phyloP scores from a whole-genome alignment of 2,797 vertebrate species.

The Acipenser ruthenus region DNA sequence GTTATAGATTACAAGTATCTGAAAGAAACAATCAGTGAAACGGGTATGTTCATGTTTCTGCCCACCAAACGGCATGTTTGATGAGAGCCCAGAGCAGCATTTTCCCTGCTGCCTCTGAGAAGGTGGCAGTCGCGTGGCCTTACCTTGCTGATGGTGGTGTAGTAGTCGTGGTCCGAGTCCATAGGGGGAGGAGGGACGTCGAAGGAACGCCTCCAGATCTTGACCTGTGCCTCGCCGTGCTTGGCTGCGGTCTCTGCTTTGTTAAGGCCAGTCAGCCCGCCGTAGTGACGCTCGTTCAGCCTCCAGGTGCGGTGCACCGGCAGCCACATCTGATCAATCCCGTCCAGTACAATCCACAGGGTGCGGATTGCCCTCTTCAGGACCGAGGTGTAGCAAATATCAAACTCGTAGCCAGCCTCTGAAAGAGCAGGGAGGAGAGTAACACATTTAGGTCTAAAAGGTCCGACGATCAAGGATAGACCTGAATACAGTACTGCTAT shows the following conservation, averaged over 20 bases:
- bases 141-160: constrained; percentile 84
- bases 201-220: constrained; percentile 91
- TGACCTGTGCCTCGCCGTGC: constrained; percentile 88
- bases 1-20: too few species aligned
- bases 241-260: constrained; percentile 91
- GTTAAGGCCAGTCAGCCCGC: constrained; percentile 89
- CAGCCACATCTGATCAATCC: constrained; percentile 94
- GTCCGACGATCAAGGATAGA: too few species aligned
- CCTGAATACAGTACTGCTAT: too few species aligned
- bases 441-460: too few species aligned
- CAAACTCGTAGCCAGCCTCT: constrained; percentile 91
- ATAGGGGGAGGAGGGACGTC: constrained; percentile 82
- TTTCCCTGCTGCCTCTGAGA: too few species aligned
- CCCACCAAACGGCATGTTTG: too few species aligned
- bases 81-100: too few species aligned
- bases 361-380: constrained; percentile 91
- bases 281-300: constrained; percentile 89
- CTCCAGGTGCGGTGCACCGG: constrained; percentile 88
- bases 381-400: constrained; percentile 92
- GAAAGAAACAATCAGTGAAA: too few species aligned
- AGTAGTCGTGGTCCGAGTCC: constrained; percentile 82
- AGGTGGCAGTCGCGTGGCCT: background rate
- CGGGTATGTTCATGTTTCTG: too few species aligned
- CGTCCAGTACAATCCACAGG: constrained; percentile 82
- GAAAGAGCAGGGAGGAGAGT: constrained; percentile 11